Percentiles rank a stretch among this genome's conserved stretches.
Conservation (phyloP, 2,113 vertebrate genomes). For the Nibea albiflora region DNA sequence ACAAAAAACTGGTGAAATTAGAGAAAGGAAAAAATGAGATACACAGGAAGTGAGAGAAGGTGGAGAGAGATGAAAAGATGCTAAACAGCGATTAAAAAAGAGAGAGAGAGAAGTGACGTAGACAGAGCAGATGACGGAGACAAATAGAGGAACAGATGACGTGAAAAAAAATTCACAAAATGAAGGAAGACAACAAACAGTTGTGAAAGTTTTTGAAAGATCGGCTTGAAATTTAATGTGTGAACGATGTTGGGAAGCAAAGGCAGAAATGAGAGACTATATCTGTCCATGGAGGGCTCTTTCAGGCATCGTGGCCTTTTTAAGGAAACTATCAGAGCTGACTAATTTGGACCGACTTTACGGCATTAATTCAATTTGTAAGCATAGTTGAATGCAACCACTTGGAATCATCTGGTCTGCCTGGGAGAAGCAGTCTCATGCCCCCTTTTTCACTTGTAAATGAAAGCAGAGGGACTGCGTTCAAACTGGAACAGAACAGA, state of each 20-base stretch:
- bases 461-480: slow-evolving; percentile 13
- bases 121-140: slow-evolving; percentile 36
- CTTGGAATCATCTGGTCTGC: slow-evolving; percentile 28
- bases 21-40: neutral
- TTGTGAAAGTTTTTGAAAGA: slow-evolving; percentile 9
- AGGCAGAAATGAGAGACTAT: neutral
- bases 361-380: slow-evolving; percentile 57
- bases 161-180: slow-evolving; percentile 30
- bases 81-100: neutral
- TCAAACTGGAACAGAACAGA: slow-evolving; percentile 20
- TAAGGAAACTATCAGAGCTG: slow-evolving; percentile 6
- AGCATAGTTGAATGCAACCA: slow-evolving; percentile 20
- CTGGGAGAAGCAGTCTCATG: slow-evolving; percentile 3
- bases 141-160: slow-evolving; percentile 39
- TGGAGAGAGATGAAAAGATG: slow-evolving; percentile 3
- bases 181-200: slow-evolving; percentile 25
- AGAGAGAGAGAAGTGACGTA: neutral
- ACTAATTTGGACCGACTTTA: slow-evolving; percentile 31
- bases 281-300: neutral
- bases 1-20: neutral
- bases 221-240: neutral
- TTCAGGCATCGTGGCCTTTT: slow-evolving; percentile 24
- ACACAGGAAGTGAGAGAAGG: neutral
- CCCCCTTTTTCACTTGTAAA: slow-evolving; percentile 6
- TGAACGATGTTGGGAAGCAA: slow-evolving; percentile 13